These are phyloP conservation scores for Solea solea DNA, from an alignment of 2,113 vertebrate species.

Conservation along the genomic window DNA sequence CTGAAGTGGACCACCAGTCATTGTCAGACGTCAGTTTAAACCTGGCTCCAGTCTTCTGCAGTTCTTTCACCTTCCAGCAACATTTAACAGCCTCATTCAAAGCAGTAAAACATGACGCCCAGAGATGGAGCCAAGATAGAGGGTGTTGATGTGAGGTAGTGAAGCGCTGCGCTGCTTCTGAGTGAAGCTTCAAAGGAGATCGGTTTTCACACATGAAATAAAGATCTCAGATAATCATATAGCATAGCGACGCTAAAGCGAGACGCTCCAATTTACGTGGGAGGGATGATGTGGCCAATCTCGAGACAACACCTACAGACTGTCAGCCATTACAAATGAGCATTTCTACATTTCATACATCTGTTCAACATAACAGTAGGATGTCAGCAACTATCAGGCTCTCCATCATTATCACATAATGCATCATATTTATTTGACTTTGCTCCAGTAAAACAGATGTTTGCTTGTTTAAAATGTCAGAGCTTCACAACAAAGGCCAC, in stretches of 20 bases:
- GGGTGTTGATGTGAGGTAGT: conserved; percentile 73
- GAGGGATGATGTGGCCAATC: conserved; percentile 44
- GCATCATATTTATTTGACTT: conserved; percentile 22
- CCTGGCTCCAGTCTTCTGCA: conserved; percentile 27
- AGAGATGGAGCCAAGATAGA: conserved; percentile 70
- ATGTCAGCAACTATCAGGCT: neutral
- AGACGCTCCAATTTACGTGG: conserved; percentile 50
- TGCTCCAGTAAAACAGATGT: conserved; percentile 25
- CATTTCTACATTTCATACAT: conserved; percentile 42
- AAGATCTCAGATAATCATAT: conserved; percentile 77
- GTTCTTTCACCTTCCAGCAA: conserved; percentile 53
- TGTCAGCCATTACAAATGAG: conserved; percentile 45
- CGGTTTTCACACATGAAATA: conserved; percentile 77
- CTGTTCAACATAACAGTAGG: conserved; percentile 1
- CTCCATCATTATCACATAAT: conserved; percentile 12
- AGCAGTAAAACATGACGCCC: conserved; percentile 69
- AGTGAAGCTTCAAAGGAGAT: conserved; percentile 76
- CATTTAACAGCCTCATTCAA: conserved; percentile 60
- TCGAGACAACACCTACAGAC: conserved; percentile 52
- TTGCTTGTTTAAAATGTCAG: conserved; percentile 19
- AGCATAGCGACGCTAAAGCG: conserved; percentile 60
- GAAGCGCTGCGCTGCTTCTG: conserved; percentile 52
- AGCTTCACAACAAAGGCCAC: conserved; percentile 15
- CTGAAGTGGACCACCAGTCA: conserved; percentile 23
- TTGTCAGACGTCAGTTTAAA: conserved; percentile 44